A percentile compares a stretch with the other conserved stretches of the same genome.
Evolutionary conservation across 2,113 vertebrate genomes (phyloP).

Genomic region (Rhadina sibilatrix): DNA sequence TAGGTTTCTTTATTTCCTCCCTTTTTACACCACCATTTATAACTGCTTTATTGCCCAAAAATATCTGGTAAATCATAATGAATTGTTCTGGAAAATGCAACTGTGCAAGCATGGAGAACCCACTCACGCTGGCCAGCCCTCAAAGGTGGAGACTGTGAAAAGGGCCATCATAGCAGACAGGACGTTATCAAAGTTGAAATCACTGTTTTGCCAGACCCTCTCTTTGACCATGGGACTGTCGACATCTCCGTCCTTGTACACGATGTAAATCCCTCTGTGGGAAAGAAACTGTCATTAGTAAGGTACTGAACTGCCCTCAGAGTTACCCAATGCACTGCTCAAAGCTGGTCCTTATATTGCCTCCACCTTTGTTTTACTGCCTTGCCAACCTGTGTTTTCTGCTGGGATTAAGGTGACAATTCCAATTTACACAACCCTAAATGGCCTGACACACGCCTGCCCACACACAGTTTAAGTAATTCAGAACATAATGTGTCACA

Average conservation of each 20-base stretch:
- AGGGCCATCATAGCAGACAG: conserved; percentile 99
- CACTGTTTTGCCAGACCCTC: conserved; percentile 93
- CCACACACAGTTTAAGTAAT: not conserved
- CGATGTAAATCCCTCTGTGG: conserved; percentile 89
- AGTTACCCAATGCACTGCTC: not conserved
- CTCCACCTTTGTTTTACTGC: not conserved
- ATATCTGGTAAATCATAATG: not conserved
- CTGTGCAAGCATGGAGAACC: not conserved
- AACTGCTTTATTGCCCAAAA: not conserved
- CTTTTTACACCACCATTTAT: not conserved
- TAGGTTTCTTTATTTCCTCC: not conserved
- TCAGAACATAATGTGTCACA: not conserved
- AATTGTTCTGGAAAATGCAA: not conserved
- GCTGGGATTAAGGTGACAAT: not conserved
- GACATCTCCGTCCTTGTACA: conserved; percentile 96
- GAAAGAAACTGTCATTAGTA: not conserved
- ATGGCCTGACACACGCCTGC: not conserved
- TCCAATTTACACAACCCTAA: not conserved
- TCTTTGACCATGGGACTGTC: conserved; percentile 89
- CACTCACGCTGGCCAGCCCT: conserved; percentile 98
- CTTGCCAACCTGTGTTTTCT: not conserved
- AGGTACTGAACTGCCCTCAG: not conserved
- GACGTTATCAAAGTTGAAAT: conserved; percentile 98
- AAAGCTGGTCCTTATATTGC: not conserved
- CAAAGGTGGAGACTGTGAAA: conserved; percentile 98